Evolutionary conservation across 64 coral and sea anemone species (phyloP).

Genomic region (Stichodactyla helianthus): DNA sequence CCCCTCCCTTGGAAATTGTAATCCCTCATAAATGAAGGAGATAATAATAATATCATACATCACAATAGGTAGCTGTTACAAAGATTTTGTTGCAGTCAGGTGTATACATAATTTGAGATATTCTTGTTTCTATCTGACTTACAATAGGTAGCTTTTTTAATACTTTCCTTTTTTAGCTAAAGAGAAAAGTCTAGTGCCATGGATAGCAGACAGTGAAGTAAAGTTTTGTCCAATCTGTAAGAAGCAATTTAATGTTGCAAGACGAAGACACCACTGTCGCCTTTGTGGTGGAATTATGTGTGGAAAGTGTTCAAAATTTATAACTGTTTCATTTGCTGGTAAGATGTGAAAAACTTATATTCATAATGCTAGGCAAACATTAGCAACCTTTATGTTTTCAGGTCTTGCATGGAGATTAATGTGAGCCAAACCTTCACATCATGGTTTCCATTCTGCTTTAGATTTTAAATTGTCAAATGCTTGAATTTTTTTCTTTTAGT

Average conservation of each 20-base stretch:
- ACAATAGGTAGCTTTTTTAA: not conserved
- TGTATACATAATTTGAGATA: too few relatives aligned
- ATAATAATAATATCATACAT: too few relatives aligned
- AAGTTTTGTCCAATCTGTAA: slow-evolving; percentile 90
- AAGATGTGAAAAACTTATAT: not conserved
- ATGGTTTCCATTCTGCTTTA: too few relatives aligned
- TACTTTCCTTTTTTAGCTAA: slow-evolving; percentile 44
- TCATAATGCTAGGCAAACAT: not conserved
- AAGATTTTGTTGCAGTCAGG: too few relatives aligned
- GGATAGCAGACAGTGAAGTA: slow-evolving; percentile 95
- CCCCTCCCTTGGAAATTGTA: too few relatives aligned
- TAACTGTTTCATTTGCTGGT: slow-evolving; percentile 75
- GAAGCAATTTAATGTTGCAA: slow-evolving; percentile 85
- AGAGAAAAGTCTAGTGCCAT: slow-evolving; percentile 91
- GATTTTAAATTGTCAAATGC: too few relatives aligned
- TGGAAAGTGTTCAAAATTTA: slow-evolving; percentile 82
- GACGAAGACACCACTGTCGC: slow-evolving; percentile 88
- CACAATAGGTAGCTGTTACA: too few relatives aligned
- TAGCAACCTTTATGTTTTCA: too few relatives aligned
- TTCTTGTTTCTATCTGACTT: not conserved
- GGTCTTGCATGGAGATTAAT: too few relatives aligned
- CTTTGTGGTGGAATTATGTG: slow-evolving; percentile 97
- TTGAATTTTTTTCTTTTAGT: not conserved
- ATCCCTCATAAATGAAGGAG: too few relatives aligned
- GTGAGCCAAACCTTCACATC: too few relatives aligned